phyloP scores from a whole-genome alignment of 2,797 vertebrate genomes.

The Cossypha heuglini region DNA sequence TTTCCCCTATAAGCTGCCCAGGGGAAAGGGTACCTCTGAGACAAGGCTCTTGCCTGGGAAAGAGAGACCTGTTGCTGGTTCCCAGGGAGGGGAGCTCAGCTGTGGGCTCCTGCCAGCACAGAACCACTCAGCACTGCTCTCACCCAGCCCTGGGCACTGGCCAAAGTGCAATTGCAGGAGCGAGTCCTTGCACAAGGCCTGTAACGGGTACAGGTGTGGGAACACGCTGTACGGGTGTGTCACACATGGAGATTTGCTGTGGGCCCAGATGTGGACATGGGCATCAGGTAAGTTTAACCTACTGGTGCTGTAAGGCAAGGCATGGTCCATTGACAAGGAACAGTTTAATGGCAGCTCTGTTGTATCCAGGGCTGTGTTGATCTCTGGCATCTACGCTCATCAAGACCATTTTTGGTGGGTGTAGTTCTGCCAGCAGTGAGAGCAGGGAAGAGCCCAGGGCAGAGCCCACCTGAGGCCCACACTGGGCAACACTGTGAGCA shows the following conservation, averaged over 20 bases:
- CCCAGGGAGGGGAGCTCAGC: not conserved
- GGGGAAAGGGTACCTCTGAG: not conserved
- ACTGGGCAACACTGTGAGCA: not conserved
- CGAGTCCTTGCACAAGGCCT: not conserved
- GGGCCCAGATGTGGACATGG: not conserved
- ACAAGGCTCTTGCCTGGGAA: not conserved
- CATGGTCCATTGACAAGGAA: not conserved
- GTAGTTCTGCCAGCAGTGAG: not conserved
- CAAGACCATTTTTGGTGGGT: not conserved
- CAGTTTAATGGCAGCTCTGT: not conserved
- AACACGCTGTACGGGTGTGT: fast-evolving
- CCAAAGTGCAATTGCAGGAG: not conserved
- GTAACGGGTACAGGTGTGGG: not conserved
- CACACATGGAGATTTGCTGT: not conserved
- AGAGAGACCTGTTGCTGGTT: not conserved
- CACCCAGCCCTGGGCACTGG: not conserved
- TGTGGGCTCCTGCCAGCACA: not conserved
- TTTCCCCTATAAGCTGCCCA: not conserved
- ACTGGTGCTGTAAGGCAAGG: not conserved
- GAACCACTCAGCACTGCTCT: not conserved
- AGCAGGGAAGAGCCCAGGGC: not conserved
- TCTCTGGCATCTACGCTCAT: not conserved
- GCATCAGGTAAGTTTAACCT: not conserved
- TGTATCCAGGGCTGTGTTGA: not conserved
- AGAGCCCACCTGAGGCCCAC: not conserved